These are phyloP conservation scores for Anoncus sp. DNA, from an alignment of 2,888 invertebrate genomes.

Conservation along the genomic window DNA sequence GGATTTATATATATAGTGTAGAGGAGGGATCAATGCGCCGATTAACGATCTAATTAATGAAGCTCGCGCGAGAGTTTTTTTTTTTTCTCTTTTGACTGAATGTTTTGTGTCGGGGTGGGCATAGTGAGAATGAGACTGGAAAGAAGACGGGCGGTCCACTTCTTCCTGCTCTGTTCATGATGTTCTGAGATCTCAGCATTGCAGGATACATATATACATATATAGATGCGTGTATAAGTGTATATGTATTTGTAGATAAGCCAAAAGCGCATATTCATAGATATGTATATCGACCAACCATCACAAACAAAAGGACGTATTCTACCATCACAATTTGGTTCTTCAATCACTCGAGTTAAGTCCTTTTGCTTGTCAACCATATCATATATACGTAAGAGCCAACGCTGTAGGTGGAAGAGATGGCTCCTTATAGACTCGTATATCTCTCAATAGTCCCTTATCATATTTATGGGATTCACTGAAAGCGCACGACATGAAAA, in stretches of 20 bases:
- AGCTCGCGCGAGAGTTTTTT: constrained; percentile 48
- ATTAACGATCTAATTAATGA: constrained; percentile 71
- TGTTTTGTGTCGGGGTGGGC: constrained; percentile 14
- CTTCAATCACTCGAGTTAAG: neutral
- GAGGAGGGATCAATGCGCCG: constrained; percentile 25
- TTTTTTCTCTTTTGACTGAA: constrained; percentile 1
- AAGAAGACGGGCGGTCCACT: constrained; percentile 24
- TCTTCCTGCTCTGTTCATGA: constrained; percentile 15
- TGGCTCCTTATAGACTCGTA: constrained; percentile 72
- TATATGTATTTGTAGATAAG: too few species aligned
- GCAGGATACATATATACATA: neutral
- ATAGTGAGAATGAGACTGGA: constrained; percentile 2
- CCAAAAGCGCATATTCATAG: neutral
- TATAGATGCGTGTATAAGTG: too few species aligned
- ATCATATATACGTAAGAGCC: neutral
- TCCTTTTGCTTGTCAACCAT: neutral
- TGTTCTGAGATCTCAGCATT: neutral
- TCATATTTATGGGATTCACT: constrained; percentile 80
- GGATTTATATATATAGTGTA: too few species aligned
- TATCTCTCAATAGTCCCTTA: constrained; percentile 77
- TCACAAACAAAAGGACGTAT: constrained; percentile 8
- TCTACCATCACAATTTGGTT: too few species aligned
- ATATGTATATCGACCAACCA: neutral
- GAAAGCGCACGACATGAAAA: constrained; percentile 78
- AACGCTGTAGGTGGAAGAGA: constrained; percentile 48